A percentile compares a stretch with the other conserved stretches of the same genome.
These are phyloP conservation scores for Acipenser oxyrinchus DNA, from an alignment of 2,797 vertebrate species.

Conservation along the genomic window DNA sequence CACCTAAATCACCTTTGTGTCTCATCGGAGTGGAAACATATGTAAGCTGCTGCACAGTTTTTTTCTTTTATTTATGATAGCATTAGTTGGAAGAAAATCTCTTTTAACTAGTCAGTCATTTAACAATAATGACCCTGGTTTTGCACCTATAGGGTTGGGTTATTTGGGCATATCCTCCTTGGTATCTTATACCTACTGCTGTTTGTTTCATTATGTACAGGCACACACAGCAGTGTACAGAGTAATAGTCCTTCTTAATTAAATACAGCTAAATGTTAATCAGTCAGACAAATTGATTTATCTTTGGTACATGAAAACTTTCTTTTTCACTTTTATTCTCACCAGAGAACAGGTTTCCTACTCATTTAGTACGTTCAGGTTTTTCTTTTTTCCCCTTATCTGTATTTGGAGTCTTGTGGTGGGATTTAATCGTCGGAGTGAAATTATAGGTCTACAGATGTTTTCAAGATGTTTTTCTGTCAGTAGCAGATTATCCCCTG, in stretches of 20 bases:
- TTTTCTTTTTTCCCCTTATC: constrained; percentile 73
- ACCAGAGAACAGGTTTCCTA: constrained; percentile 64
- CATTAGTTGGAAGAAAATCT: constrained; percentile 56
- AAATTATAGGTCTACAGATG: constrained; percentile 99
- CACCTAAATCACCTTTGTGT: constrained; percentile 56
- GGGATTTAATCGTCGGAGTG: constrained; percentile 89
- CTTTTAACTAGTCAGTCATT: constrained; percentile 61
- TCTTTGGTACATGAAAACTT: constrained; percentile 53
- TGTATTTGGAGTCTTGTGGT: constrained; percentile 76
- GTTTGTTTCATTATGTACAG: constrained; percentile 73
- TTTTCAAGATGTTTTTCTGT: constrained; percentile 99
- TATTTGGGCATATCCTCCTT: constrained; percentile 63
- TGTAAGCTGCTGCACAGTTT: constrained; percentile 41
- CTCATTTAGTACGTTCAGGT: constrained; percentile 64
- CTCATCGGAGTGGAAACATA: constrained; percentile 59
- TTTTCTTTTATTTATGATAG: constrained; percentile 68
- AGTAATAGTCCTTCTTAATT: constrained; percentile 74
- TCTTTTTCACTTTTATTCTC: constrained; percentile 47
- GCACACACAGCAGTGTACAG: constrained; percentile 64
- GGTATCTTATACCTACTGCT: constrained; percentile 70
- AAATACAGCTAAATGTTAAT: constrained; percentile 74
- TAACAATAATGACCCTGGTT: constrained; percentile 70
- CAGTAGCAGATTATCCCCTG: constrained; percentile 99
- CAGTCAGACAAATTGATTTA: constrained; percentile 69
- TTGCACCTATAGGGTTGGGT: constrained; percentile 59